Percentiles rank a stretch among this genome's conserved stretches.
These are phyloP conservation scores for Mizuhopecten yessoensis DNA, from an alignment of 1,140 invertebrate genomes.

Conservation along the genomic window DNA sequence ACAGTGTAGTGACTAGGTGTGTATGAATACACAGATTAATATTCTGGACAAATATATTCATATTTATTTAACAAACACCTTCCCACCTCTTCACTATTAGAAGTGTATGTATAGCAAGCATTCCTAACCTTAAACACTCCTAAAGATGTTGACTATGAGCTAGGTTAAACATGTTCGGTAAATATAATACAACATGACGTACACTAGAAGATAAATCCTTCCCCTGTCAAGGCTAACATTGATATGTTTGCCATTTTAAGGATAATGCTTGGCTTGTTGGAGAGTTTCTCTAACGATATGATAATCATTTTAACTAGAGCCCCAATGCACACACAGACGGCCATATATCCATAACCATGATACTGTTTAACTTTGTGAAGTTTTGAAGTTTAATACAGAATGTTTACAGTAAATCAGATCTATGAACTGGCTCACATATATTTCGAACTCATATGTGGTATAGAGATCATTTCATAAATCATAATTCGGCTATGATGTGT, in stretches of 20 bases:
- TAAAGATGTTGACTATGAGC: neutral
- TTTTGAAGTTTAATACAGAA: too few relatives aligned
- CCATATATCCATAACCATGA: too few relatives aligned
- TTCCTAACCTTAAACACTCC: neutral
- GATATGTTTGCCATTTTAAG: neutral
- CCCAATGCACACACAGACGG: too few relatives aligned
- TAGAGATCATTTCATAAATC: too few relatives aligned
- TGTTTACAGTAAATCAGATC: too few relatives aligned
- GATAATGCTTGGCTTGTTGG: neutral
- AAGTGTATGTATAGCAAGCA: neutral
- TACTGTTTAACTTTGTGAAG: too few relatives aligned
- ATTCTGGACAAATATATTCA: neutral
- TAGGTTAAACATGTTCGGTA: neutral
- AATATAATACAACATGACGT: neutral
- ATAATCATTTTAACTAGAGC: too few relatives aligned
- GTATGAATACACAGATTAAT: neutral
- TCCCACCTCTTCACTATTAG: neutral
- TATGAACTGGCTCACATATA: too few relatives aligned
- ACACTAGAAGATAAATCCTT: neutral
- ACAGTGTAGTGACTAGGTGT: too few relatives aligned
- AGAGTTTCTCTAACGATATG: neutral
- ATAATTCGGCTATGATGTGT: too few relatives aligned
- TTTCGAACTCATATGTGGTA: too few relatives aligned
- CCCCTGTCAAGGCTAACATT: neutral
- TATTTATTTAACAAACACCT: conserved; percentile 2